A percentile compares a stretch with the other conserved stretches of the same genome.
Evolutionary conservation across 2,797 vertebrate species (phyloP).

Genomic region (Sebastes goodei): DNA sequence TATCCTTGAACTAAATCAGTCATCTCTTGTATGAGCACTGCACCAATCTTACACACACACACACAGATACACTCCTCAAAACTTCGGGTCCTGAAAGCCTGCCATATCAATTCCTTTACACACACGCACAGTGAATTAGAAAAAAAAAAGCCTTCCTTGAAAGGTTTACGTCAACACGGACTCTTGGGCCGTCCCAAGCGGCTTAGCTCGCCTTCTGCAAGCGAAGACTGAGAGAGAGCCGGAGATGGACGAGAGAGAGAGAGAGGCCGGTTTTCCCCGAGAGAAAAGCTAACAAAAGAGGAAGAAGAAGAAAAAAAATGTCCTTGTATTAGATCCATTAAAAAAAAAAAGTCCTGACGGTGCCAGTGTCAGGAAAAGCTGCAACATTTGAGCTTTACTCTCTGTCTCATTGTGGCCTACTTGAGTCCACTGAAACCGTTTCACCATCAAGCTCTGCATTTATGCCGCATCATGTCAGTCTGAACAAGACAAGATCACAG

Average conservation of each 20-base stretch:
- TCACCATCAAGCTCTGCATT: background rate
- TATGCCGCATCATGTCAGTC: conserved; percentile 3
- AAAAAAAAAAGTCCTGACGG: conserved; percentile 19
- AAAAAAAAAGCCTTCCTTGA: conserved; percentile 55
- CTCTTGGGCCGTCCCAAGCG: conserved; percentile 44
- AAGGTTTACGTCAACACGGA: conserved; percentile 69
- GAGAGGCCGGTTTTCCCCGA: conserved; percentile 32
- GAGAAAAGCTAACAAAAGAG: conserved; percentile 41
- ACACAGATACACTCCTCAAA: background rate
- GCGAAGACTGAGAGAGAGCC: conserved; percentile 17
- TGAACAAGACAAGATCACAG: background rate
- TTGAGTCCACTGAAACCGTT: background rate
- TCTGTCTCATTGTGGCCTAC: background rate
- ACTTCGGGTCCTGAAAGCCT: background rate
- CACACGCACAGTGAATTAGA: conserved; percentile 21
- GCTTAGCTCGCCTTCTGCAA: conserved; percentile 43
- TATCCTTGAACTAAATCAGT: conserved; percentile 13
- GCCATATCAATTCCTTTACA: conserved; percentile 14
- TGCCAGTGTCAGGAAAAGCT: conserved; percentile 7
- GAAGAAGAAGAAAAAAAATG: background rate
- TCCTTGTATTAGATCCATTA: background rate
- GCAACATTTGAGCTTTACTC: conserved; percentile 4
- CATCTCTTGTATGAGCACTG: background rate
- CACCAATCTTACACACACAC: background rate
- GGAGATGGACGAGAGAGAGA: conserved; percentile 42